Conservation (phyloP, 2,113 vertebrate species). For the Aix galericulata region DNA sequence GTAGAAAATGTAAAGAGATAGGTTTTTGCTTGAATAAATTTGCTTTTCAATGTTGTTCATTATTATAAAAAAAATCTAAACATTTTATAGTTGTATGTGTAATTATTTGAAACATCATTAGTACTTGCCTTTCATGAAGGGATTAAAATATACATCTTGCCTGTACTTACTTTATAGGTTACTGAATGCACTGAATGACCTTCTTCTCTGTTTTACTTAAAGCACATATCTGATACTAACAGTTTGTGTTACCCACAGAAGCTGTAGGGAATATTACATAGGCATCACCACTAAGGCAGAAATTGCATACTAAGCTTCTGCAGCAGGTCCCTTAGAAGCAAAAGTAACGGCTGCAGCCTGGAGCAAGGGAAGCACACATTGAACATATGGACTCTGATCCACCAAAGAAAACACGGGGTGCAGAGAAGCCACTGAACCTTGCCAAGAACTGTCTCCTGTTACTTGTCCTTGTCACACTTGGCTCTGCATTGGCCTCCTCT, state of each 20-base stretch:
- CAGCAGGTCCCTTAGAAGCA: background rate
- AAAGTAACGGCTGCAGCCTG: background rate
- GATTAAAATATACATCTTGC: background rate
- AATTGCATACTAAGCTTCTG: background rate
- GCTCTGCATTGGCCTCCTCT: background rate
- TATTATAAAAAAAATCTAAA: background rate
- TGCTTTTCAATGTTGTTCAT: background rate
- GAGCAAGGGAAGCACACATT: background rate
- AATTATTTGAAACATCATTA: background rate
- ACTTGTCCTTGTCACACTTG: background rate
- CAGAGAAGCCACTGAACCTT: background rate
- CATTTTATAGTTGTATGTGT: background rate
- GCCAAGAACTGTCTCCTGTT: background rate
- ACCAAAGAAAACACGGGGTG: background rate
- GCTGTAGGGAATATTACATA: background rate
- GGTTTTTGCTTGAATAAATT: background rate
- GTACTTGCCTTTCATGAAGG: background rate
- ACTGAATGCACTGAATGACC: background rate
- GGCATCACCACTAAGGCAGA: background rate
- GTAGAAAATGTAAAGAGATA: background rate
- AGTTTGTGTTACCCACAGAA: background rate
- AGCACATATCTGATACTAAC: background rate
- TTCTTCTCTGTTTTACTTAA: background rate
- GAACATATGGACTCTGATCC: background rate
- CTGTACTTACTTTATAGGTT: background rate